Conservation (phyloP, 1,140 invertebrate genomes). For the Diplogasteroides magnus region DNA sequence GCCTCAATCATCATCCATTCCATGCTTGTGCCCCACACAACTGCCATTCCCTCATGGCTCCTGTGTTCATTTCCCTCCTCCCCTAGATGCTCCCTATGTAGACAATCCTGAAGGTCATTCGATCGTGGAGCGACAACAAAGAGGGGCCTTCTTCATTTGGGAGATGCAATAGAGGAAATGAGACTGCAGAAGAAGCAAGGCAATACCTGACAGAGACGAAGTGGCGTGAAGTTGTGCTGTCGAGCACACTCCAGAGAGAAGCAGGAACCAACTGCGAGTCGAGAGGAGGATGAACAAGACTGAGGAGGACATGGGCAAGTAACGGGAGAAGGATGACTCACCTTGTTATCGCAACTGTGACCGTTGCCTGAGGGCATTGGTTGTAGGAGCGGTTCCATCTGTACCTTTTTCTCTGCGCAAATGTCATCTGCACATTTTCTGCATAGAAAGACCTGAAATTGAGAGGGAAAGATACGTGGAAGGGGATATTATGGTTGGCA, state of each 20-base stretch:
- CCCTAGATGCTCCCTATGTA: slow-evolving; percentile 35
- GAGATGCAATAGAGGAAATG: too few relatives aligned
- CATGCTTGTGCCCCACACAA: slow-evolving; percentile 39
- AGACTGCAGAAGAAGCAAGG: too few relatives aligned
- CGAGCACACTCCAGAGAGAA: slow-evolving; percentile 92
- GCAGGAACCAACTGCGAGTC: slow-evolving; percentile 89
- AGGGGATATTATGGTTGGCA: too few relatives aligned
- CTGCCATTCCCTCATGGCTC: slow-evolving; percentile 35
- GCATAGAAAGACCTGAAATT: slow-evolving; percentile 72
- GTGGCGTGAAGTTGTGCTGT: slow-evolving; percentile 90
- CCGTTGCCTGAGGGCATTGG: slow-evolving; percentile 72
- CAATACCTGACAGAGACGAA: slow-evolving; percentile 85
- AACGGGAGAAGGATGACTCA: slow-evolving; percentile 6
- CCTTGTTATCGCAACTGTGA: slow-evolving; percentile 15
- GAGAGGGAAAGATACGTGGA: too few relatives aligned
- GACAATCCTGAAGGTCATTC: slow-evolving; percentile 58
- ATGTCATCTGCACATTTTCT: slow-evolving; percentile 91
- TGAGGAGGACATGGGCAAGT: slow-evolving; percentile 57
- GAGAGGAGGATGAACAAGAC: slow-evolving; percentile 85
- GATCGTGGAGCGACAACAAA: too few relatives aligned
- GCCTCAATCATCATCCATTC: slow-evolving; percentile 83
- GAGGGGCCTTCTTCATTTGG: too few relatives aligned
- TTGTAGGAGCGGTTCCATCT: slow-evolving; percentile 65
- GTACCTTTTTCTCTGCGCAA: slow-evolving; percentile 52
- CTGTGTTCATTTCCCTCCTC: slow-evolving; percentile 29